Conservation (phyloP, 2,888 invertebrate genomes). For the Julus scandinavius region DNA sequence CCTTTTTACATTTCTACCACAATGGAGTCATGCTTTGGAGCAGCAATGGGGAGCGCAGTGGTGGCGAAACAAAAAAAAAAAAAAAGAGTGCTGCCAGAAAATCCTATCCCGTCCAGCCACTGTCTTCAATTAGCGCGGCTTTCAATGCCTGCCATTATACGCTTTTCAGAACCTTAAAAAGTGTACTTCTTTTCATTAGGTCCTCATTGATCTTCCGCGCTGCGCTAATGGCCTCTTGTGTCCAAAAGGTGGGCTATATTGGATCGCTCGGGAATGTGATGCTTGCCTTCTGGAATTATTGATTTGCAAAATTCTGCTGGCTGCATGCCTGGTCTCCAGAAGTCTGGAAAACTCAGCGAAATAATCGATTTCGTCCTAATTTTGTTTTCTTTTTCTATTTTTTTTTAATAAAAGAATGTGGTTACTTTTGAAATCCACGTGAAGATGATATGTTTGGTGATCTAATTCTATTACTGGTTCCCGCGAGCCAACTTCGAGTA, state of each 20-base stretch:
- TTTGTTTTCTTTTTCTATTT: not conserved
- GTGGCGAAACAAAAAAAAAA: too few relatives aligned
- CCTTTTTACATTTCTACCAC: conserved; percentile 37
- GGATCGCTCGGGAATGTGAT: not conserved
- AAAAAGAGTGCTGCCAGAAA: not conserved
- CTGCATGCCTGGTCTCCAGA: not conserved
- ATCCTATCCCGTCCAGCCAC: not conserved
- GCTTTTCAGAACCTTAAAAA: conserved; percentile 26
- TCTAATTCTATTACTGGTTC: too few relatives aligned
- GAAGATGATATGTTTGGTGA: not conserved
- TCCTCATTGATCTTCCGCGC: conserved; percentile 22
- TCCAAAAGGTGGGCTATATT: not conserved
- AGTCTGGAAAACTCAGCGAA: not conserved
- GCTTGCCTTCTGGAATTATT: not conserved
- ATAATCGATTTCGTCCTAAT: conserved; percentile 6
- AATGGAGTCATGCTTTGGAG: not conserved
- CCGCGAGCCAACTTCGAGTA: too few relatives aligned
- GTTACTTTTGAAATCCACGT: not conserved
- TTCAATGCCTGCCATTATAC: not conserved
- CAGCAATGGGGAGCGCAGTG: not conserved
- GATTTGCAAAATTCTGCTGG: not conserved
- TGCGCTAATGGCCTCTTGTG: not conserved
- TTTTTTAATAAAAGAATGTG: not conserved
- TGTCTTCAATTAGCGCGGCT: not conserved
- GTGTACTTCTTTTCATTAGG: not conserved